Base-by-base conservation (phyloP, 2,888 invertebrate species). In the Alsophila aescularia region DNA sequence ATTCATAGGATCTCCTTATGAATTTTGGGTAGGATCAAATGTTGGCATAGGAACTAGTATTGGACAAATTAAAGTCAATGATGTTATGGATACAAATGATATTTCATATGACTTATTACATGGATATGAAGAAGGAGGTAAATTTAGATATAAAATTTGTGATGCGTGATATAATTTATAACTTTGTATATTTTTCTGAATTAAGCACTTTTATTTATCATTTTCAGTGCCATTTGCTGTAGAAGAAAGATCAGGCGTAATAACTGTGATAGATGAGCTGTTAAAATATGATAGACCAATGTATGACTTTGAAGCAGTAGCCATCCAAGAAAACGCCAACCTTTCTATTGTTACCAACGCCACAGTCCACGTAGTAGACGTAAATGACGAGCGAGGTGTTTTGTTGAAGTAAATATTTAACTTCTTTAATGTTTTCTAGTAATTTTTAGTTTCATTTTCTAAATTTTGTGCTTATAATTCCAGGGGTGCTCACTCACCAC, bases 11-110 rank as follows among this genome's bases (percentile, higher is more conserved):
- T 94, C 96, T 0, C 97, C 97, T 0, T 97, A 97, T 70, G 96
- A 97, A 73, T 97, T 97, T 79, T 97, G 97, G 97, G 96, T 97
- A 24, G 97, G 97, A 0, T 94, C 94, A n/a, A 96, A 95, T 72
- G 96, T 96, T 4, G 95, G 95, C 0, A 93, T 97, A 58, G 97
- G 97, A 7, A 96, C 96, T 0, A 97, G 96, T 66, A 95, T 97
- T 35, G 97, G 97, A 0, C 97, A 97, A 85, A 95, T 97, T 43
- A 93, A 96, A 58, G 94, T 96, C 0, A 95, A 95, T 21, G 94
- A 96, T 49, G 94, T 94, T 2, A 93, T 95, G 68, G 94, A 95
- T 49, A 93, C 93, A 43, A 93, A 93, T 59, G 94, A 93, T 42
- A 93, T 94, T 0, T 93, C 96, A 62, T 97, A 96, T 74, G 97